Base-by-base conservation (phyloP, 2,113 vertebrate genomes). In the Grallaria varia region DNA sequence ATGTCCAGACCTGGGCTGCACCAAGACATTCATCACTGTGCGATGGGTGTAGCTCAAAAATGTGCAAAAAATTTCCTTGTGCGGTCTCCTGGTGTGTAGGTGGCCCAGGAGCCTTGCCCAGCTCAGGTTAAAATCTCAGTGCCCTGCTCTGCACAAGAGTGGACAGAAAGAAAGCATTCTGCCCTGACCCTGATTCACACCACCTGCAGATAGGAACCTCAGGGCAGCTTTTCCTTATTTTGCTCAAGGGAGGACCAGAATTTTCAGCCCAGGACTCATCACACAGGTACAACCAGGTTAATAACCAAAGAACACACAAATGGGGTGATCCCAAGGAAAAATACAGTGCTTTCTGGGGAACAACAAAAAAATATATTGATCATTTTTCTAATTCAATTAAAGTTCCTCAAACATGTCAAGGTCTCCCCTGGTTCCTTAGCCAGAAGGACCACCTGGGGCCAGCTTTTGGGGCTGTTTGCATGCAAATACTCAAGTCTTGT, bases 41-140 rank as follows among this genome's bases (percentile, higher is more conserved):
- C 35, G 18, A 50, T 16, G 23, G 30, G 9, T 8, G 24, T n/a
- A 85, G 45, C 28, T 69, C 33, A 22, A 80, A 91, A 85, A 69
- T 0, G 0, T 1, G 0, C 44, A 35, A 47, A 23, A 71, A 76
- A 58, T 82, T 68, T 45, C 40, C 23, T 40, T 8, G 4, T 53
- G 40, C 2, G 1, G 6, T 20, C 40, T 73, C 62, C 53, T 25
- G n/a, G 14, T 28, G 12, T 49, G 25, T 7, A 72, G 22, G 30
- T 63, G 66, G 19, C 69, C 39, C 14, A 55, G 40, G 47, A 89
- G 19, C 25, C 10, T 80, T 40, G 12, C 23, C 28, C 4, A 0
- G 21, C 15, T 71, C 73, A 45, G 23, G 11, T 9, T 0, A 72
- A 87, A 55, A 18, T 40, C 20, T 64, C 30, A 40, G 20, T 13